Evolutionary conservation across 2,888 invertebrate species (phyloP).

Genomic region (Ormyrus thymus): DNA sequence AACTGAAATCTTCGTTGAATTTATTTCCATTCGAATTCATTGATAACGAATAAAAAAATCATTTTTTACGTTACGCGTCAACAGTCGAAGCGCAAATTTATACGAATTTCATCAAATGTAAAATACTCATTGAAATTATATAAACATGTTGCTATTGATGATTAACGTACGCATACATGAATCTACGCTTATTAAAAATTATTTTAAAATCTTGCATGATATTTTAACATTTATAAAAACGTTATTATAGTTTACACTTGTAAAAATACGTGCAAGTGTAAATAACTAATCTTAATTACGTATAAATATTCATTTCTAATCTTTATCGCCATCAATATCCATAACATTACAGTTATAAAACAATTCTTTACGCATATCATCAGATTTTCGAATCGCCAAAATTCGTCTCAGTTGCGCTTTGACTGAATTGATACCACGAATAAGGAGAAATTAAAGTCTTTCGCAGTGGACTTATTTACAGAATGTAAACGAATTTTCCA

Average conservation of each 20-base stretch:
- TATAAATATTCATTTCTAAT: background rate
- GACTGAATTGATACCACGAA: conserved; percentile 7
- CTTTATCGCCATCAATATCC: background rate
- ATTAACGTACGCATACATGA: background rate
- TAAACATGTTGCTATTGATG: background rate
- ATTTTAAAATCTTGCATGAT: background rate
- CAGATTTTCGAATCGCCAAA: background rate
- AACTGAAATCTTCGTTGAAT: conserved; percentile 42
- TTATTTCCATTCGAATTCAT: background rate
- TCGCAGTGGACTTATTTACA: conserved; percentile 28
- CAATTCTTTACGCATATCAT: background rate
- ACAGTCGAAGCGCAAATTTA: conserved; percentile 43
- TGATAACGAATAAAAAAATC: conserved; percentile 30
- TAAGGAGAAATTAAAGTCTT: conserved; percentile 15
- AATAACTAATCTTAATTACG: background rate
- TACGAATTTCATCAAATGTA: conserved; percentile 8
- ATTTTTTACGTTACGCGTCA: conserved; percentile 12
- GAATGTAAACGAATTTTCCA: conserved; percentile 20
- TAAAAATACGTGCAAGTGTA: background rate
- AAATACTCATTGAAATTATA: too few species aligned
- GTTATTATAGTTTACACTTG: background rate
- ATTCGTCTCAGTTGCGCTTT: conserved; percentile 26
- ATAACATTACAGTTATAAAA: background rate
- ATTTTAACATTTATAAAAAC: conserved; percentile 11
- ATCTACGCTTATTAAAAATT: background rate